Percentiles rank a stretch among this genome's conserved stretches.
phyloP scores from a whole-genome alignment of 2,113 vertebrate species.

The Polyodon spathula region DNA sequence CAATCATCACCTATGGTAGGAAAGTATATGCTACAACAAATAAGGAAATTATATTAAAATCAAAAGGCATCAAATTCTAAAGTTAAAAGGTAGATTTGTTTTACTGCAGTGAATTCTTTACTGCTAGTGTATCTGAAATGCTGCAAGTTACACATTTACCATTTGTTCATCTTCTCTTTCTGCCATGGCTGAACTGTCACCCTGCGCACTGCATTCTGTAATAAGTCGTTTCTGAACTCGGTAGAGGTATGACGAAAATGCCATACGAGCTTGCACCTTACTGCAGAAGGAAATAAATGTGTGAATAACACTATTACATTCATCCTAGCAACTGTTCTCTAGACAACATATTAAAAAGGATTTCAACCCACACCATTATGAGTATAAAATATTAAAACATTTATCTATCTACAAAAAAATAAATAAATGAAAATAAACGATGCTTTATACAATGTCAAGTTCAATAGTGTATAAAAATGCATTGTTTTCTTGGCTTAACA shows the following conservation, averaged over 20 bases:
- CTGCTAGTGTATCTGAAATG: conserved; percentile 6
- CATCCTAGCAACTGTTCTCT: conserved; percentile 8
- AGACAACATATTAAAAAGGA: no score
- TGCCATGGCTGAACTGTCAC: conserved; percentile 55
- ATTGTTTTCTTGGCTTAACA: conserved; percentile 31
- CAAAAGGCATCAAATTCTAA: no score
- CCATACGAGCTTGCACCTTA: conserved; percentile 87
- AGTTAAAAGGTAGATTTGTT: conserved; percentile 16
- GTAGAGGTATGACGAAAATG: conserved; percentile 86
- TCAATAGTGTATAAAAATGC: conserved; percentile 24
- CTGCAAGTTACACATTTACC: conserved; percentile 67
- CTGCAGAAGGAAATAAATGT: conserved; percentile 45
- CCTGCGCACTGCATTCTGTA: conserved; percentile 56
- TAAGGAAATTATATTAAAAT: no score
- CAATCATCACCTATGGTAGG: conserved; percentile 9
- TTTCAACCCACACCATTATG: no score
- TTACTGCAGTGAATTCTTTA: conserved; percentile 5
- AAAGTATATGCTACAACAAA: no score
- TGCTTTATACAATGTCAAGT: conserved; percentile 20
- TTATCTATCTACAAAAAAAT: no score
- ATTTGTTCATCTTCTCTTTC: conserved; percentile 84
- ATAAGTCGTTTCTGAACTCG: conserved; percentile 78
- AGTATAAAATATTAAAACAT: no score
- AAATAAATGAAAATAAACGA: conserved; percentile 25
- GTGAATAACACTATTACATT: conserved; percentile 3